A percentile compares a stretch with the other conserved stretches of the same genome.
Evolutionary conservation across 2,797 vertebrate genomes (phyloP).

Genomic region (Craterocephalus amniculus): DNA sequence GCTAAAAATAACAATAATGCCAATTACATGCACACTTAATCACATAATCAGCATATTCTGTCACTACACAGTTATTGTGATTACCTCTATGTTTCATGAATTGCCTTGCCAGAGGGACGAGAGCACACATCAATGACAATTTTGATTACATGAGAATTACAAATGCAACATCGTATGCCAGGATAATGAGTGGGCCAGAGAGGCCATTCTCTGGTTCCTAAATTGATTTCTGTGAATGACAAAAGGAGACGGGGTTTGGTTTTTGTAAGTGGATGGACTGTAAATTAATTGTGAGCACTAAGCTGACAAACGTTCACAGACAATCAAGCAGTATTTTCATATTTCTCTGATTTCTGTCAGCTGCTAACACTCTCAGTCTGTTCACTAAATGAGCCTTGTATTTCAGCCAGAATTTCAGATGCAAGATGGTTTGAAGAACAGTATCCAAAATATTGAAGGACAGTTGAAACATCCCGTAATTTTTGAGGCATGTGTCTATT

Average conservation of each 20-base stretch:
- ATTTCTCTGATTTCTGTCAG: slow-evolving; percentile 74
- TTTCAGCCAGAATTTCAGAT: slow-evolving; percentile 65
- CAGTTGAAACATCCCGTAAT: slow-evolving; percentile 52
- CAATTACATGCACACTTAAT: slow-evolving; percentile 89
- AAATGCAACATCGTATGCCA: slow-evolving; percentile 74
- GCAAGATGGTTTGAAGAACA: slow-evolving; percentile 54
- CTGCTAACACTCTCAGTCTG: slow-evolving; percentile 65
- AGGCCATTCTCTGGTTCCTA: slow-evolving; percentile 78
- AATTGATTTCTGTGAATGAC: slow-evolving; percentile 82
- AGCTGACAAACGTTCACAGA: slow-evolving; percentile 77
- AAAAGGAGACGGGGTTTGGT: slow-evolving; percentile 71
- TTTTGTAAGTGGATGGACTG: slow-evolving; percentile 82
- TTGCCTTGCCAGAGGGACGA: slow-evolving; percentile 85
- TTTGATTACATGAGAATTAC: slow-evolving; percentile 83
- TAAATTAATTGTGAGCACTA: slow-evolving; percentile 81
- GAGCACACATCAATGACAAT: slow-evolving; percentile 82
- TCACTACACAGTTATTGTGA: slow-evolving; percentile 89
- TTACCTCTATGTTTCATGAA: slow-evolving; percentile 86
- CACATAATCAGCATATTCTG: slow-evolving; percentile 89
- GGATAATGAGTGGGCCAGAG: slow-evolving; percentile 80
- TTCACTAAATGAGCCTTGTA: slow-evolving; percentile 66
- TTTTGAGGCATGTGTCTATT: slow-evolving; percentile 35
- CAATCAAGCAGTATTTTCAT: slow-evolving; percentile 73
- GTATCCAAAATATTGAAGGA: slow-evolving; percentile 53
- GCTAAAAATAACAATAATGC: slow-evolving; percentile 91